Conservation (phyloP, 2,888 invertebrate genomes). For the Andrena dorsata region DNA sequence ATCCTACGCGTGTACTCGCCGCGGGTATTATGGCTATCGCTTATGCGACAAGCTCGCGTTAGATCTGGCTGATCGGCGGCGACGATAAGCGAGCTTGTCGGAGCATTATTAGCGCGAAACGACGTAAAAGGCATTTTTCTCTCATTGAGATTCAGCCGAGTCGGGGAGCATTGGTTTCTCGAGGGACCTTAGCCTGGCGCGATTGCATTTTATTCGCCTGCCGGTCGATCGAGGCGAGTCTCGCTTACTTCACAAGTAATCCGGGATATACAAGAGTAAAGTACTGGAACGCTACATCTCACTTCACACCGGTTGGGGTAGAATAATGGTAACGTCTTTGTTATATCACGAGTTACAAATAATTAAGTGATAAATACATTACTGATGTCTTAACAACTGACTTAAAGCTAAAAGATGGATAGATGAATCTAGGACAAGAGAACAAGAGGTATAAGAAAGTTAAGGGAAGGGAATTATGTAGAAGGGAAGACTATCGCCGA, state of each 20-base stretch:
- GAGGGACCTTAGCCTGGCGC: slow-evolving; percentile 20
- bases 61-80: slow-evolving; percentile 44
- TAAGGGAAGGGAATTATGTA: background rate
- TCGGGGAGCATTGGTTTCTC: slow-evolving; percentile 25
- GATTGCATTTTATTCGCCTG: slow-evolving; percentile 30
- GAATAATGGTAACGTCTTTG: too few relatives aligned
- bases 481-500: slow-evolving; percentile 10
- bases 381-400: too few relatives aligned
- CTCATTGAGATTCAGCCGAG: slow-evolving; percentile 41
- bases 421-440: too few relatives aligned
- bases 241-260: background rate
- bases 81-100: slow-evolving; percentile 47
- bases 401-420: too few relatives aligned
- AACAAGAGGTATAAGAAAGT: too few relatives aligned
- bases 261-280: background rate
- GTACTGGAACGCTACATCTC: too few relatives aligned
- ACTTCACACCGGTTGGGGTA: too few relatives aligned
- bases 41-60: slow-evolving; percentile 49
- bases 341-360: too few relatives aligned
- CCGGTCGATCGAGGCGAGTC: slow-evolving; percentile 28
- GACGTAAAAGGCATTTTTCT: slow-evolving; percentile 35
- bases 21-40: slow-evolving; percentile 35
- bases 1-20: slow-evolving; percentile 35
- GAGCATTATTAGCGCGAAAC: slow-evolving; percentile 52
- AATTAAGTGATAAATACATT: too few relatives aligned